Conservation (phyloP, 2,113 vertebrate species). For the Porphyrio hochstetteri region DNA sequence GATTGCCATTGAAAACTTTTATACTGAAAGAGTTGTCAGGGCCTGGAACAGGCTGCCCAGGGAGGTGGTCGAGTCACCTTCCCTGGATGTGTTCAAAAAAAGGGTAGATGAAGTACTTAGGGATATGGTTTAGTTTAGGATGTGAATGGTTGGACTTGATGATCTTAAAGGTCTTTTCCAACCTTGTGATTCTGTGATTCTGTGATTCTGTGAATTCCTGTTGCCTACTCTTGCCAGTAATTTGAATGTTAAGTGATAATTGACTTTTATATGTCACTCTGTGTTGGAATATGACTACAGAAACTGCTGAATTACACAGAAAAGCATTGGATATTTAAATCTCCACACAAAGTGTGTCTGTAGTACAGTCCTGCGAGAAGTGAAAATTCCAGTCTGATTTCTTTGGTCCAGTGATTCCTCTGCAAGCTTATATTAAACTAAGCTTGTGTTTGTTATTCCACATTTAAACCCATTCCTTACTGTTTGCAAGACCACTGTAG, state of each 20-base stretch:
- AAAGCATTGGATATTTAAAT: not conserved
- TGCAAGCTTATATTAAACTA: not conserved
- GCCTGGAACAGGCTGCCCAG: too few species aligned
- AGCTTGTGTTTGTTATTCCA: not conserved
- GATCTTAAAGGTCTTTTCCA: too few species aligned
- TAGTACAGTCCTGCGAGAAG: not conserved
- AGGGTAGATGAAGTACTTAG: too few species aligned
- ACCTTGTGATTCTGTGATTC: too few species aligned
- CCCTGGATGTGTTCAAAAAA: too few species aligned
- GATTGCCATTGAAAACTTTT: too few species aligned
- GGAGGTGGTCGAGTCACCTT: too few species aligned
- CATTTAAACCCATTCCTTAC: not conserved
- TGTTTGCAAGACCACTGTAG: not conserved
- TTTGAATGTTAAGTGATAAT: not conserved
- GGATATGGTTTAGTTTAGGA: too few species aligned
- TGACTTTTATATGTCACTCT: not conserved
- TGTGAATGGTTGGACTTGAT: too few species aligned
- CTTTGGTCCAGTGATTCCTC: not conserved
- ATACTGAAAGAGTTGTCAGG: too few species aligned
- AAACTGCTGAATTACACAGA: not conserved
- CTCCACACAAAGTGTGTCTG: not conserved
- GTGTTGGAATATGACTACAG: not conserved
- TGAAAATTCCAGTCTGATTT: not conserved
- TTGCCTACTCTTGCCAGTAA: not conserved
- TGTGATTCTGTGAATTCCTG: too few species aligned